phyloP scores from a whole-genome alignment of 2,113 vertebrate genomes.

The Callipepla squamata region DNA sequence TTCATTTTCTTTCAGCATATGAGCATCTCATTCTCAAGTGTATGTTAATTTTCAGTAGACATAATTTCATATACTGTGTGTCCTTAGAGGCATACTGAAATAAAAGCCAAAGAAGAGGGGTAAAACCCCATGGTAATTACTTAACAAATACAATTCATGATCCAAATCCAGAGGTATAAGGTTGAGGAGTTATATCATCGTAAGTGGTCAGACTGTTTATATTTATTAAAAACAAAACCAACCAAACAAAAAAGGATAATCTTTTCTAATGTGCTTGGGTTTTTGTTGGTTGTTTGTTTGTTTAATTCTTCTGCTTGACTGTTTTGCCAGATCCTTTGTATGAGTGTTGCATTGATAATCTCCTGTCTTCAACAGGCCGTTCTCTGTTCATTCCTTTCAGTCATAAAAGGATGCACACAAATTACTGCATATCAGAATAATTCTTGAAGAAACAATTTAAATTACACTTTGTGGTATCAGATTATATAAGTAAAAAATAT shows the following conservation, averaged over 20 bases:
- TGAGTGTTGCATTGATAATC: neutral
- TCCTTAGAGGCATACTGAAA: neutral
- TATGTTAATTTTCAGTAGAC: neutral
- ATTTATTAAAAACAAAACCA: neutral
- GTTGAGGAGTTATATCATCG: neutral
- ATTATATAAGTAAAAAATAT: slow-evolving; percentile 16
- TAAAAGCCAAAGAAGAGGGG: neutral
- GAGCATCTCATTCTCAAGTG: neutral
- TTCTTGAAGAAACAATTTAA: neutral
- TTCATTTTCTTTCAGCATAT: neutral
- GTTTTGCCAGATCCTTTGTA: neutral
- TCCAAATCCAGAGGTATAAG: neutral
- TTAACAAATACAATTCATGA: neutral
- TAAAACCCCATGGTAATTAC: neutral
- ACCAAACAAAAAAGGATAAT: neutral
- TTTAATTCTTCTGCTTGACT: neutral
- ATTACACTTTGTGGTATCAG: neutral
- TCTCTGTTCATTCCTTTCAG: neutral
- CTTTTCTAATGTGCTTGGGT: neutral
- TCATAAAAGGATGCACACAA: neutral
- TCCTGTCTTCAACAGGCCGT: neutral
- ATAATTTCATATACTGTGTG: neutral
- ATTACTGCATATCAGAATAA: slow-evolving; percentile 2
- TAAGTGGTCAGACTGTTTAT: neutral
- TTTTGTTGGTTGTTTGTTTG: neutral